Evolutionary conservation across 2,113 vertebrate genomes (phyloP).

Genomic region (Rhombomys opimus): DNA sequence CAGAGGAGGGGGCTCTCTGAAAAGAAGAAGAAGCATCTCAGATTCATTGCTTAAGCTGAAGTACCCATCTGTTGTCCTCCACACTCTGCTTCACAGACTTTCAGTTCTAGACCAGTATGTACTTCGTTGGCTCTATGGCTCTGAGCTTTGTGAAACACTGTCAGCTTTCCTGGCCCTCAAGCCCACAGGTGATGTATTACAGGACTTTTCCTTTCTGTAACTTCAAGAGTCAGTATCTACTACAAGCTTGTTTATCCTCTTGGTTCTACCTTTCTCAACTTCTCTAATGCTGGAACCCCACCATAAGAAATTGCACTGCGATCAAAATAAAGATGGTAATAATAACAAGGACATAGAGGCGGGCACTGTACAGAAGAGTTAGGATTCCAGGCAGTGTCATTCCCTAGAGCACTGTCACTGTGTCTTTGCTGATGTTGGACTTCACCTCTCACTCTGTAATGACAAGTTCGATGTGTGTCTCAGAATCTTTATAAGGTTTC

Average conservation of each 20-base stretch:
- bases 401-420: neutral
- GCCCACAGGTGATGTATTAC: neutral
- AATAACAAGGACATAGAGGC: neutral
- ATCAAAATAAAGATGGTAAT: neutral
- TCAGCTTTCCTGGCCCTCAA: neutral
- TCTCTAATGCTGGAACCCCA: neutral
- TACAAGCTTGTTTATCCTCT: neutral
- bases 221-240: neutral
- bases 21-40: neutral
- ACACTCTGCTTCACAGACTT: neutral
- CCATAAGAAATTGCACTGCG: slow-evolving; percentile 10
- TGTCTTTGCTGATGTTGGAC: neutral
- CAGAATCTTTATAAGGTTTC: neutral
- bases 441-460: neutral
- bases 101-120: neutral
- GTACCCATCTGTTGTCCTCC: neutral
- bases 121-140: rapidly evolving
- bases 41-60: neutral
- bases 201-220: neutral
- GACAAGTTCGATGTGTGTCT: neutral
- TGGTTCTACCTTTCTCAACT: neutral
- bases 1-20: neutral
- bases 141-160: neutral
- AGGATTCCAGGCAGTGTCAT: neutral
- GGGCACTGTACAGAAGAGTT: neutral